These are phyloP conservation scores for human (Homo sapiens) DNA, from an alignment of 2,113 vertebrate genomes.

Conservation along the genomic window GRCh38 chr14:102899001-102899500, in stretches of 20 bases:
- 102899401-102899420: neutral
- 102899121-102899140: too few relatives aligned
- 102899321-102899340: neutral
- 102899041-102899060: rapidly evolving
- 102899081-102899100: too few relatives aligned
- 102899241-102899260: neutral
- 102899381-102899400: neutral
- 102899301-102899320: rapidly evolving
- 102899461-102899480: neutral
- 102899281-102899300: rapidly evolving
- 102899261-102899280: neutral
- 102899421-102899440: rapidly evolving
- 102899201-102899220: neutral
- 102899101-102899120: neutral
- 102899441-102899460: rapidly evolving
- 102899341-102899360: neutral
- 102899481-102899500: rapidly evolving
- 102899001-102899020: rapidly evolving
- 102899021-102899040: neutral
- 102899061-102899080: too few relatives aligned
- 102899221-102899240: neutral
- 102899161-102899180: neutral
- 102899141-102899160: neutral
- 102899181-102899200: neutral
- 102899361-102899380: neutral